Evolutionary conservation across 2,113 vertebrate genomes (phyloP), one percentile per base, ranked within the genome.

Genomic region (Elaphurus davidianus): DNA sequence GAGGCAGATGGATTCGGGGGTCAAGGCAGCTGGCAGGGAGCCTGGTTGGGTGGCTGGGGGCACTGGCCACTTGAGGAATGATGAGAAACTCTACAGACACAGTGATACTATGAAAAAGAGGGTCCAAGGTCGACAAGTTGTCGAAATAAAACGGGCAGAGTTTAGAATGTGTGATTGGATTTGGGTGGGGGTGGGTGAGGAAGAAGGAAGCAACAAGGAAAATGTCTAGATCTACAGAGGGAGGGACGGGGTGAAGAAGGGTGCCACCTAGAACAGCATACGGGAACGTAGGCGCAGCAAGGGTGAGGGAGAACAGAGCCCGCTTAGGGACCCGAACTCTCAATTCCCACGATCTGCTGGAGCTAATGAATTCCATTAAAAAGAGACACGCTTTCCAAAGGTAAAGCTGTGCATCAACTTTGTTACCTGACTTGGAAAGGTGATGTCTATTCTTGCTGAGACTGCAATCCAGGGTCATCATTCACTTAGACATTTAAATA

Each of bases 1-100:
- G 64, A 93, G 54, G 43, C 86, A 85, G 90, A 86, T 93, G 90
- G 86, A 82, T 25, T 45, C 52, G 0, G 36, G 79, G 45, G 79
- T 94, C 33, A 36, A 57, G 92, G 45, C 45, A 36, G 76, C 90
- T 85, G 92, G 94, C 94, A 64, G 60, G 50, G 36, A 85, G 82
- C 81, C 92, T 71, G 11, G 62, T 4, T 50, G 40, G 25, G 55
- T 59, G 64, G 36, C 64, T 94, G 57, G 94, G 57, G 81, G 50
- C 6, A 11, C 3, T 27, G 33, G 52, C 36, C 96, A 45, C 64
- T n/a, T 76, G n/a, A 76, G 79, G 23, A 74, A 79, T 36, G 84
- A 78, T 25, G 64, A 71, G 23, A 89, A n/a, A 52, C 33, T 59
- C 59, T 50, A 3, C 1, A 2, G 84, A 33, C n/a, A 62, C 4